Evolutionary conservation across 2,113 vertebrate species (phyloP), one percentile per base, ranked within the genome.

Genomic region (Orycteropus afer): DNA sequence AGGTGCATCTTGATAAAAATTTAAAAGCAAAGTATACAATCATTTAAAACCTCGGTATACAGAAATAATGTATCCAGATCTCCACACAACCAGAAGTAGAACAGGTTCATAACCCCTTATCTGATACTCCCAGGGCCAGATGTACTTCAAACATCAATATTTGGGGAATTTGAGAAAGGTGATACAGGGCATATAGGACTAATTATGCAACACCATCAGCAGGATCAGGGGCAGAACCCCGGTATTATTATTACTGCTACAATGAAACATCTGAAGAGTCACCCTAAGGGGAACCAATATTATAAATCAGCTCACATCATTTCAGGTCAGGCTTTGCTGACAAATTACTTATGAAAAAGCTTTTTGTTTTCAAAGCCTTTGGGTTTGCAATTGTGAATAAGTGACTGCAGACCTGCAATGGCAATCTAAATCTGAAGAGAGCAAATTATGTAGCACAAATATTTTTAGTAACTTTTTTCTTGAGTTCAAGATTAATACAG

Each of bases 1-100:
- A 99, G 98, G 97, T 99, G 99, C 99, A 99, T 99, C 99, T 99
- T 98, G 94, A 98, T 61, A 82, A 96, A 95, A 95, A 97, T 88
- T 18, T 97, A 96, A 98, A 98, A 95, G 89, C 32, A 97, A 76
- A 95, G 78, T 53, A 97, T 97, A n/a, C 73, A 96, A 95, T 92
- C 25, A 96, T 96, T 96, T 97, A 45, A 94, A 97, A 95, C 77
- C 27, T 77, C 0, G 61, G 90, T 78, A 71, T 74, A 92, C 0
- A 96, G 59, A 97, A 95, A 82, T 82, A 94, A 93, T 59, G 65
- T 65, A 78, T 84, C 53, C 83, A 90, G 42, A 94, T 53, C 25
- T 45, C 82, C 51, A 80, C 22, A 89, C 63, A 91, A 92, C 74
- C 69, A 93, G 65, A 91, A 83, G 71, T 23, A 32, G 85, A 84